Conservation (phyloP, 2,113 vertebrate species). For the Pongo pygmaeus region DNA sequence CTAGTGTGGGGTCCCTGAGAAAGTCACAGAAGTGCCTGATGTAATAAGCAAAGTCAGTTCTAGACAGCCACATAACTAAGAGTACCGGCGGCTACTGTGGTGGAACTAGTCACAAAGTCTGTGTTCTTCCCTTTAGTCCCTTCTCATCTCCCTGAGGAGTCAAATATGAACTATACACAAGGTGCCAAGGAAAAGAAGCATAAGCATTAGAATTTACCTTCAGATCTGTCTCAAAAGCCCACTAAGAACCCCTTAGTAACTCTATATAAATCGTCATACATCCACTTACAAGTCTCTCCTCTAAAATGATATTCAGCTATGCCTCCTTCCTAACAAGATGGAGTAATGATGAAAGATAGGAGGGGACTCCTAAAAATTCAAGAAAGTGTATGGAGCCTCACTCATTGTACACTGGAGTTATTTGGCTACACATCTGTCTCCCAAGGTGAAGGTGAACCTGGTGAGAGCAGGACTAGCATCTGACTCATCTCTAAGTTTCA, state of each 20-base stretch:
- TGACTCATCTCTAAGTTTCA: neutral
- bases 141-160: neutral
- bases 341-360: neutral
- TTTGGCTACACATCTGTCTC: rapidly evolving
- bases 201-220: neutral
- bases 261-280: neutral
- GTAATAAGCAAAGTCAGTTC: neutral
- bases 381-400: neutral
- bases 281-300: neutral
- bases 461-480: neutral
- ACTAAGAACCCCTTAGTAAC: neutral
- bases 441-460: neutral
- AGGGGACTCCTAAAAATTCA: neutral
- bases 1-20: neutral
- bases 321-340: neutral
- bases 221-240: neutral
- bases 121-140: neutral
- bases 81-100: rapidly evolving
- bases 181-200: rapidly evolving
- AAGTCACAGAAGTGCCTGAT: neutral
- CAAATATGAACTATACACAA: neutral
- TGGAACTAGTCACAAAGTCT: rapidly evolving
- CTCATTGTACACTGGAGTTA: rapidly evolving
- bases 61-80: rapidly evolving
- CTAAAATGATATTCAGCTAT: neutral